These are phyloP conservation scores for Bufotes viridis DNA, from an alignment of 2,797 vertebrate species.

Conservation along the genomic window DNA sequence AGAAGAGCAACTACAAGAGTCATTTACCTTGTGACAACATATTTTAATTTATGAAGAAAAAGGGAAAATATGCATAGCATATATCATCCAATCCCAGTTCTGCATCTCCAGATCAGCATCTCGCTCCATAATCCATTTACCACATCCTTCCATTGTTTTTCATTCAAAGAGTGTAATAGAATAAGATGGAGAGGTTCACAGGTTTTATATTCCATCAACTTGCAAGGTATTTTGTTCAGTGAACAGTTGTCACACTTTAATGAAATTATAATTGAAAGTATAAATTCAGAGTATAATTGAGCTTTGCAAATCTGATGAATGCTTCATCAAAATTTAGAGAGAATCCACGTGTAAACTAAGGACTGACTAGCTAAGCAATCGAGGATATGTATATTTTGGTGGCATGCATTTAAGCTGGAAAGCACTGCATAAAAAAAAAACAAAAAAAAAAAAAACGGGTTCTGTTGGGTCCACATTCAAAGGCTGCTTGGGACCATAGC, in stretches of 20 bases:
- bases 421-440: background rate
- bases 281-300: conserved; percentile 2
- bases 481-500: background rate
- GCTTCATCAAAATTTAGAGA: background rate
- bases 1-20: background rate
- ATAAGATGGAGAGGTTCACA: background rate
- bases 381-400: background rate
- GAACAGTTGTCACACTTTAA: conserved; percentile 18
- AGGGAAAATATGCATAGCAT: background rate
- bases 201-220: background rate
- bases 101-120: background rate
- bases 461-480: background rate
- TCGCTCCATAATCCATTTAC: background rate
- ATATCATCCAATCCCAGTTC: background rate
- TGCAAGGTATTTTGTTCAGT: background rate
- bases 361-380: background rate
- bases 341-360: background rate
- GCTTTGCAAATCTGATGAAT: conserved; percentile 13
- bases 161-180: background rate
- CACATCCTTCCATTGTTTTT: background rate
- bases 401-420: background rate
- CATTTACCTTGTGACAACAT: background rate
- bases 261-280: conserved; percentile 22
- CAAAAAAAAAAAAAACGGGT: background rate
- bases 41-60: background rate